phyloP scores from a whole-genome alignment of 2,888 invertebrate genomes.

The Campoplex nolae region DNA sequence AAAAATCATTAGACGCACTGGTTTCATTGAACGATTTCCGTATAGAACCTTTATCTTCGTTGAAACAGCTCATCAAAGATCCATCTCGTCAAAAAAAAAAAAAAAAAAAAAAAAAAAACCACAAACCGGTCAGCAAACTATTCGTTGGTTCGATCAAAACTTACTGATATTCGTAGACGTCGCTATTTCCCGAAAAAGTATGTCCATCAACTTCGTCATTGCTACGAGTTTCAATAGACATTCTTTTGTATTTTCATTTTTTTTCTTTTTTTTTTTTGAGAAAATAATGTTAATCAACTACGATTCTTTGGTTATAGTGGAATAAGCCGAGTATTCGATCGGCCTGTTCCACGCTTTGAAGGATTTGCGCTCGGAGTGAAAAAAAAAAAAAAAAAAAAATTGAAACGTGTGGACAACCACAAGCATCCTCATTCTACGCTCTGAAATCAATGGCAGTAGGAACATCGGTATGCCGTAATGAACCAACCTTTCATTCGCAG shows the following conservation, averaged over 20 bases:
- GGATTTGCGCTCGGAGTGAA: conserved; percentile 40
- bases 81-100: background rate
- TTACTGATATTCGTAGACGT: background rate
- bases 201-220: conserved; percentile 26
- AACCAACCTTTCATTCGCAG: conserved; percentile 40
- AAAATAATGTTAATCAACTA: conserved; percentile 41
- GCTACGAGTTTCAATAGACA: conserved; percentile 18
- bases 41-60: no score
- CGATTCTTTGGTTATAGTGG: background rate
- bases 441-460: conserved; percentile 15
- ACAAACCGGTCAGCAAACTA: background rate
- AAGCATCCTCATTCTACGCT: conserved; percentile 18
- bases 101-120: background rate
- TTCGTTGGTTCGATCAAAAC: background rate
- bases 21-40: no score
- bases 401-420: conserved; percentile 18
- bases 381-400: conserved; percentile 8
- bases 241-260: conserved; percentile 1
- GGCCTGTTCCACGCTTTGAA: conserved; percentile 41
- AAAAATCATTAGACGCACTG: background rate
- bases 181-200: background rate
- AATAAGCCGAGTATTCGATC: conserved; percentile 38
- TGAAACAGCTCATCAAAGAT: no score
- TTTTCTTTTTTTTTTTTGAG: background rate
- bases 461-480: conserved; percentile 44